These are phyloP conservation scores for Sebastes matsubarae DNA, from an alignment of 2,797 vertebrate species.

Conservation along the genomic window DNA sequence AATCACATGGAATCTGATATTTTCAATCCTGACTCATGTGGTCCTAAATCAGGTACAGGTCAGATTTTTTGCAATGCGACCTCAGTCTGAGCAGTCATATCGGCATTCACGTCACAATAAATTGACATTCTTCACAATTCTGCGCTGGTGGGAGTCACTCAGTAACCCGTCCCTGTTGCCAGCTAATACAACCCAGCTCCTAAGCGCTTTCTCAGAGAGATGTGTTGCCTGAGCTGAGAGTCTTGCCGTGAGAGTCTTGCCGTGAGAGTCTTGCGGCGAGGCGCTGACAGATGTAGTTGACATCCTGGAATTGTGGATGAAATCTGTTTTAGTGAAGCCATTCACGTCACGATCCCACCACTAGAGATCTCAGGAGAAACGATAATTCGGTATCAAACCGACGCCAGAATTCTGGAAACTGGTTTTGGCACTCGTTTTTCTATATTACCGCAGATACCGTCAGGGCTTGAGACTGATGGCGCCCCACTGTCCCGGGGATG, in stretches of 20 bases:
- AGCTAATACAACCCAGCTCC: neutral
- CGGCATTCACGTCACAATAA: neutral
- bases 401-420: no score
- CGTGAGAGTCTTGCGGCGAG: neutral
- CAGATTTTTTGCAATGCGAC: neutral
- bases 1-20: neutral
- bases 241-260: neutral
- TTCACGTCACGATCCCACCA: no score
- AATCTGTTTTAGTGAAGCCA: no score
- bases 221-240: neutral
- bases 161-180: neutral
- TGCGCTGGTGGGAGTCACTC: neutral
- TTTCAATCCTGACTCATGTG: neutral
- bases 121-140: neutral
- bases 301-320: neutral
- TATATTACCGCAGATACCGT: no score
- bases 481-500: no score
- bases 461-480: no score
- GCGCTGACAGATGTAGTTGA: neutral
- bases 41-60: neutral
- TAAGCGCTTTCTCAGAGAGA: neutral
- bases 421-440: no score
- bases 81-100: neutral
- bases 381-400: accelerated
- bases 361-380: no score